Base-by-base conservation (phyloP, 2,888 invertebrate species). In the Lithophane leautieri region DNA sequence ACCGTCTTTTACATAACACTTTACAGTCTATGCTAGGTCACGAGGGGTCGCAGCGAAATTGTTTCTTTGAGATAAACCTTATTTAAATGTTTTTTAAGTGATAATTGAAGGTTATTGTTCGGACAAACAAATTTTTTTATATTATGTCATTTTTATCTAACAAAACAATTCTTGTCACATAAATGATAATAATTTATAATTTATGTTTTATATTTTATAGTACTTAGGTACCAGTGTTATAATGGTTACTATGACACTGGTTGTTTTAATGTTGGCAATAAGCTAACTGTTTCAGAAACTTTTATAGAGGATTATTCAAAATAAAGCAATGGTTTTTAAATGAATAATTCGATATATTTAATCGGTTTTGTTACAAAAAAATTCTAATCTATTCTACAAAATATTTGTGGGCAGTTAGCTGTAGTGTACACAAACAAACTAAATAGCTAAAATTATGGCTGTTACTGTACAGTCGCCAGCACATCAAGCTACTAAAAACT, bases 21-120 rank as follows among this genome's bases (percentile, higher is more conserved):
- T 56, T n/a, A 52, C 8, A 74, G 28, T 60, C 9, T 42, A 44
- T 52, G 16, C 60, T 62, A n/a, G 60, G 78, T 78, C 70, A 9
- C 14, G 16, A 66, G 16, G 28, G 70, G 62, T 68, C 82, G 67
- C 19, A 70, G 63, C 56, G 62, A 81, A 82, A 82, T 81, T 81
- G 63, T 78, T 82, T 82, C 16, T 28, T 60, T 44, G 22, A 34
- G 73, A 81, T 81, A 68, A 78, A 70, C 56, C 54, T 34, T 16
- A 34, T 47, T 28, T 47, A 40, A 54, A 65, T 68, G 58, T 52
- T 70, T 67, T 75, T n/a, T 50, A 54, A 78, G 28, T 47, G 60
- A 40, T 61, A 60, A 75, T 47, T 70, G 19, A 28, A 50, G 14
- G 12, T 25, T 11, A 28, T 50, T 34, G 16, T 42, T 56, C 25